phyloP scores from a whole-genome alignment of 2,113 vertebrate species.

The Hemibagrus wyckioides region DNA sequence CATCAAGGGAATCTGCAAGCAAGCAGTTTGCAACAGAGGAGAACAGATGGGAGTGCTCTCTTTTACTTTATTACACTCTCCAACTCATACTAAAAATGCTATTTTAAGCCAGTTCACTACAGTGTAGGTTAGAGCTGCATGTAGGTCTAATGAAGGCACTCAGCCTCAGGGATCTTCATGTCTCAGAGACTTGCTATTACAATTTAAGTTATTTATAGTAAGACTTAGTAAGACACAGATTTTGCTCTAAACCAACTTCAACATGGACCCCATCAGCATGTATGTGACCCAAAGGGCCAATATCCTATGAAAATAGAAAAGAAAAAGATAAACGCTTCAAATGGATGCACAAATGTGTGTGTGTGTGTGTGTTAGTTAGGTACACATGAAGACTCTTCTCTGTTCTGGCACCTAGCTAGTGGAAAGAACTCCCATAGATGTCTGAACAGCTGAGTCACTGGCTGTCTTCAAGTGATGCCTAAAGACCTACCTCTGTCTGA shows the following conservation, averaged over 20 bases:
- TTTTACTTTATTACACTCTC: not conserved
- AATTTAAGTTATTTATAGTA: conserved; percentile 11
- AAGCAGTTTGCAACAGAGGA: conserved; percentile 8
- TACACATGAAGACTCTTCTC: no score
- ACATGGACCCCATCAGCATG: not conserved
- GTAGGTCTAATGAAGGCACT: conserved; percentile 18
- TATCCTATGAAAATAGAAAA: no score
- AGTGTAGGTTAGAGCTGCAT: conserved; percentile 33
- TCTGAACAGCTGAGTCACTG: no score
- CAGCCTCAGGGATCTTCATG: conserved; percentile 25
- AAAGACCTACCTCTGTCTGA: no score
- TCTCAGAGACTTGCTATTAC: not conserved
- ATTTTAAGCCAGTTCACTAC: conserved; percentile 31
- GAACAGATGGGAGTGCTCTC: conserved; percentile 16
- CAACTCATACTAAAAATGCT: conserved; percentile 17
- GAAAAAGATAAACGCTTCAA: no score
- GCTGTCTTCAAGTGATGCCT: no score
- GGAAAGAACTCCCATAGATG: no score
- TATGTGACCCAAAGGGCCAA: not conserved
- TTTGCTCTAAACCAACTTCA: not conserved
- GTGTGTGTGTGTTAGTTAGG: no score
- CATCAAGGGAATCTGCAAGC: not conserved
- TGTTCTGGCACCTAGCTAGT: no score
- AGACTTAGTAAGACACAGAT: not conserved
- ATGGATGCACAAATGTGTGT: no score